phyloP scores from a whole-genome alignment of 2,797 vertebrate genomes.

The Acanthurus lineatus region DNA sequence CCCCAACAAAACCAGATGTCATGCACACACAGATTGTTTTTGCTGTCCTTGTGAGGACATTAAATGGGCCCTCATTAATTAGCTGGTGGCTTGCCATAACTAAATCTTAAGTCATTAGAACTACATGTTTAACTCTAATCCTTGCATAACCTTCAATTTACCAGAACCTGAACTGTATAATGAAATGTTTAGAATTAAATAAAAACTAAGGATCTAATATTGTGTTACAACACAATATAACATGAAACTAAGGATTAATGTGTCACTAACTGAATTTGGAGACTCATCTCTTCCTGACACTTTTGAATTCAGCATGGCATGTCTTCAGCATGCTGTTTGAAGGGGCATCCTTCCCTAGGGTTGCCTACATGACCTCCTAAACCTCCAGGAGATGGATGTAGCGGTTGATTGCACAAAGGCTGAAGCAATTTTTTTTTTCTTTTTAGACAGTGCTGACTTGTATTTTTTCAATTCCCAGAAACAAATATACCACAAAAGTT shows the following conservation, averaged over 20 bases:
- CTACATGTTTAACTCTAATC: not conserved
- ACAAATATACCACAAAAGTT: too few species aligned
- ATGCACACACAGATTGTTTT: slow-evolving; percentile 1
- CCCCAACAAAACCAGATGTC: slow-evolving; percentile 58
- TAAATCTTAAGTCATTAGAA: slow-evolving; percentile 23
- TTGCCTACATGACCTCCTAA: too few species aligned
- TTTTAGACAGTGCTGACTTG: too few species aligned
- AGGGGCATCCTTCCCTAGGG: too few species aligned
- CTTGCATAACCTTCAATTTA: not conserved
- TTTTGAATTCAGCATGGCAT: too few species aligned
- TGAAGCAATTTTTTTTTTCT: too few species aligned
- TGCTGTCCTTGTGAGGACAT: slow-evolving; percentile 24
- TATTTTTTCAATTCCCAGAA: too few species aligned
- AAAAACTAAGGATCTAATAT: not conserved
- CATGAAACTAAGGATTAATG: not conserved
- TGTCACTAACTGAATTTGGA: not conserved
- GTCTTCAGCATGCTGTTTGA: too few species aligned
- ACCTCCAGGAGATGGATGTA: too few species aligned
- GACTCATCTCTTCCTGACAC: not conserved
- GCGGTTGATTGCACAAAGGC: too few species aligned
- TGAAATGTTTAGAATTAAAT: not conserved
- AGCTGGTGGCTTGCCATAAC: not conserved
- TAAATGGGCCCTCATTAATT: not conserved
- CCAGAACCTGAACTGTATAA: not conserved
- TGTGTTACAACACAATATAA: not conserved